Percentiles rank a stretch among this genome's conserved stretches.
Evolutionary conservation across 2,113 vertebrate species (phyloP).

Genomic region (Sporophila hypoxantha): DNA sequence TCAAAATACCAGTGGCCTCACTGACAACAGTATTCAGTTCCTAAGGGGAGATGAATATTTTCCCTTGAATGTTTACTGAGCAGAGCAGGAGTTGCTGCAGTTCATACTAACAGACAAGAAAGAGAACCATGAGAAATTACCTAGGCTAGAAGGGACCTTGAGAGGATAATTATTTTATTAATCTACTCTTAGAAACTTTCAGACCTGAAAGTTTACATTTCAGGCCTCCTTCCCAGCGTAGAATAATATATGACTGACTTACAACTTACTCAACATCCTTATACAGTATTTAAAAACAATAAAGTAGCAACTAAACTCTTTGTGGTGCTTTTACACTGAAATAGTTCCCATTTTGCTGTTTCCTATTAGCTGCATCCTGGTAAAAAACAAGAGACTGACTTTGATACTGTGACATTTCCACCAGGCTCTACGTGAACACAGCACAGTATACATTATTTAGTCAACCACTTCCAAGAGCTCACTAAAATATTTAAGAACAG

Average conservation of each 20-base stretch:
- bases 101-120: background rate
- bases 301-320: background rate
- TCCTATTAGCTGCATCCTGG: background rate
- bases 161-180: background rate
- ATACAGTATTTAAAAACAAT: background rate
- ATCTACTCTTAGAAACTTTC: background rate
- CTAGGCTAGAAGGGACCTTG: background rate
- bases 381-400: background rate
- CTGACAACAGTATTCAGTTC: background rate
- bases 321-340: background rate
- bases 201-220: background rate
- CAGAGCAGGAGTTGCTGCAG: background rate
- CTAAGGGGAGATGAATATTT: background rate
- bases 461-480: background rate
- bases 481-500: background rate
- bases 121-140: background rate
- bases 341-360: background rate
- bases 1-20: background rate
- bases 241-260: background rate
- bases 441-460: background rate
- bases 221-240: fast-evolving
- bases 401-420: background rate
- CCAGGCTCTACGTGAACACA: fast-evolving
- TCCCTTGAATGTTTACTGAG: background rate
- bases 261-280: background rate